Conservation (phyloP, 2,113 vertebrate species). For the Gadus chalcogrammus region DNA sequence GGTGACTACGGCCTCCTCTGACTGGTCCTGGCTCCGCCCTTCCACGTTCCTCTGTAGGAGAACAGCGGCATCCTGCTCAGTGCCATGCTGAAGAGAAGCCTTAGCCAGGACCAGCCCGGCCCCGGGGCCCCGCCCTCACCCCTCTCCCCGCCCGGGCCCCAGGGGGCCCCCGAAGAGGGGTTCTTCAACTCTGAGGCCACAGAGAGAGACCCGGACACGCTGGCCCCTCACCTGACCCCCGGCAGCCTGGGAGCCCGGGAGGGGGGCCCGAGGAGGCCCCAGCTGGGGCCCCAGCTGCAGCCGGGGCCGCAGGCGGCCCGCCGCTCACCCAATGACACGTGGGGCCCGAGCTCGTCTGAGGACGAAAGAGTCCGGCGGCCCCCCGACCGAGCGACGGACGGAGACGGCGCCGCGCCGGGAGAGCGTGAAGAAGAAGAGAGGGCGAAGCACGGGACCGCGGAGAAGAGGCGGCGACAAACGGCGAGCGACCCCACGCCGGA, state of each 20-base stretch:
- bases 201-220: slow-evolving; percentile 44
- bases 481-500: not conserved
- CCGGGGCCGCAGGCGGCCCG: slow-evolving; percentile 75
- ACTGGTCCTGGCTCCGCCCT: too few relatives aligned
- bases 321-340: slow-evolving; percentile 73
- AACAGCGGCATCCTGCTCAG: slow-evolving; percentile 65
- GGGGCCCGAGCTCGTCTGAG: slow-evolving; percentile 76
- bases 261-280: slow-evolving; percentile 73
- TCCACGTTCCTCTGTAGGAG: slow-evolving; percentile 45
- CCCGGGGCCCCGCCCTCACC: slow-evolving; percentile 6
- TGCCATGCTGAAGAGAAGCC: slow-evolving; percentile 57
- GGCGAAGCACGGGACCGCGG: slow-evolving; percentile 36
- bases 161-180: not conserved
- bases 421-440: slow-evolving; percentile 37
- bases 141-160: slow-evolving; percentile 24
- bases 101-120: slow-evolving; percentile 56
- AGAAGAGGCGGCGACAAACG: slow-evolving; percentile 2
- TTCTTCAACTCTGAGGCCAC: slow-evolving; percentile 40
- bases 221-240: slow-evolving; percentile 41
- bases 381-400: slow-evolving; percentile 50
- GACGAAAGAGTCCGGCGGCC: slow-evolving; percentile 65
- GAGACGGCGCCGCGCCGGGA: slow-evolving; percentile 56
- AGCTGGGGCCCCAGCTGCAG: slow-evolving; percentile 71
- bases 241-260: slow-evolving; percentile 63
- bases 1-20: too few relatives aligned